Base-by-base conservation (phyloP, 2,797 vertebrate genomes). In the Tinamus major region DNA sequence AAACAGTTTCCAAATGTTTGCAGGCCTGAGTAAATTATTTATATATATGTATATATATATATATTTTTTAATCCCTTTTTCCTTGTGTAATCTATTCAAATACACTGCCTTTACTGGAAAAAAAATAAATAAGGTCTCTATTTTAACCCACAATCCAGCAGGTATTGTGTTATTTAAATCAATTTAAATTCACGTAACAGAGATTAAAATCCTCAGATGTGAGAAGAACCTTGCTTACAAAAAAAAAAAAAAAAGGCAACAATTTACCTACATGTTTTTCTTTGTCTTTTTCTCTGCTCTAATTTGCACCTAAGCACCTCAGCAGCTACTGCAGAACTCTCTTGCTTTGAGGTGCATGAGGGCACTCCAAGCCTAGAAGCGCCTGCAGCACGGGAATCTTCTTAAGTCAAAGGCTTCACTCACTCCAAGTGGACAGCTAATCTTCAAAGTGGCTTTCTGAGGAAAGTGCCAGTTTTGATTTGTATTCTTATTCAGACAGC, bases 121-220 rank as follows among this genome's bases (percentile, higher is more conserved):
- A 87, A 35, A 35, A 35, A 90, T 79, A 89, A 68, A 27, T 55
- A 3, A 13, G 31, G 33, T 24, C 17, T 49, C 6, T 71, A 65
- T 62, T 92, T 76, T 42, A 85, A 67, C 55, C 70, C 59, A 78
- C 9, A 76, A 65, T 62, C 74, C 77, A 70, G 71, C 62, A 81
- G 19, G 13, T 71, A 33, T 16, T 29, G 9, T 49, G 58, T 80
- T 83, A 61, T 94, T 95, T 80, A 88, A 41, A 75, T 37, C 59
- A 62, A n/a, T 49, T 53, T 88, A 58, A 92, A 97, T 77, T 94
- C 69, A 85, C 16, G 23, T 76, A 79, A 87, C 39, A 75, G 4
- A 48, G 19, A 39, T 17, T 79, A 77, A 85, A 46, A 2, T 7
- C 44, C 55, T 68, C 19, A 53, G 48, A 35, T 21, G 53, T 2